Evolutionary conservation across 2,797 vertebrate genomes (phyloP), one percentile per base, ranked within the genome.

Genomic region (Cynopterus sphinx): DNA sequence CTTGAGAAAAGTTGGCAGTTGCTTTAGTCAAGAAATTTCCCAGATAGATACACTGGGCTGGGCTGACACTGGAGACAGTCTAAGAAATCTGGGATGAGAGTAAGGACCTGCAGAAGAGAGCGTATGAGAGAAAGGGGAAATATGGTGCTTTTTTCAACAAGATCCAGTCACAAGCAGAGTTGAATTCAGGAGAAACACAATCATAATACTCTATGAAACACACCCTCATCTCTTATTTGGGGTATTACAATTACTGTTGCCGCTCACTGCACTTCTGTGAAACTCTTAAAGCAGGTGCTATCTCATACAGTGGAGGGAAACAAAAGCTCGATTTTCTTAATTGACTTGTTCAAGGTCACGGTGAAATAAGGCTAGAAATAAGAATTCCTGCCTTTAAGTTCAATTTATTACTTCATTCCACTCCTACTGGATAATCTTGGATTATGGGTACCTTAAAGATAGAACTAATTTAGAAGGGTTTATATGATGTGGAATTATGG

Each of bases 291-390:
- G 39, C 16, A 90, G 22, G 16, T 68, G 87, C 77, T 77, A 70
- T 51, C 78, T 31, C 39, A 68, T 22, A 49, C 4, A 46, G 9
- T 21, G 43, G 39, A 49, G 6, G 16, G n/a, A 92, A 90, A 83
- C 9, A 41, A 85, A 92, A 75, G 24, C 24, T 83, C 36, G 19
- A 3, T 70, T 87, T 95, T 75, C 77, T 74, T 73, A 94, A 79
- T 36, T 85, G 41, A 90, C 53, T 90, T 5, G 1, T 67, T 88
- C 85, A 97, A 96, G 95, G 97, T 96, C 88, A 96, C 17, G 65
- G 55, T 92, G 92, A 97, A 67, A 51, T 21, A 81, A 26, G 55
- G 11, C 61, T 85, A 86, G 75, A 91, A 87, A 94, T 79, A 89
- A 91, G 77, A 95, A 90, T 95, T 83, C 49, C 26, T 90, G 51